Base-by-base conservation (phyloP, 1,140 invertebrate genomes). In the Zaprionus lachaisei region DNA sequence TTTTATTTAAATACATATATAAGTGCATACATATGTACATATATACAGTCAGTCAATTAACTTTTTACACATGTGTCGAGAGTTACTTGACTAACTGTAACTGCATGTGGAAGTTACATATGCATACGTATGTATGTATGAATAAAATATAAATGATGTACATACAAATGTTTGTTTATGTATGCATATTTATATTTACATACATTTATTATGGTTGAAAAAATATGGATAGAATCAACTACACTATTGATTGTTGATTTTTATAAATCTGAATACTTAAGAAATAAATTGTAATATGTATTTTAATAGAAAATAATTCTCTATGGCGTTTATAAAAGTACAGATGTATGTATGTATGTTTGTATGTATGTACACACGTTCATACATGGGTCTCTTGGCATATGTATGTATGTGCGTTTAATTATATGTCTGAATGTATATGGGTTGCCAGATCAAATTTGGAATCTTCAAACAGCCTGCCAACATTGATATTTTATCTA, bases 171-270 rank as follows among this genome's bases (percentile, higher is more conserved):
- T 4, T 37, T 14, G 34, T 47, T 2, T 9, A 47, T 20, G 22
- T 51, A 58, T 58, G 58, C 31, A 57, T 60, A 49, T 70, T 60
- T 51, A 7, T 64, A 64, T 66, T 51, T 62, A 69, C 51, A 75
- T 56, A 44, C 17, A 47, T 47, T 47, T 7, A 47, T 47, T 17
- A 47, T 47, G n/a, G 41, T 20, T 47, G n/a, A 17, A 47, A 47
- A 17, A 47, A 47, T 47, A 47, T 44, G 6, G n/a, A 44, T n/a
- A 6, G n/a, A 17, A 44, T 44, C 41, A 17, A 44, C 41, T 44
- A 44, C 41, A 44, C 41, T 44, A 44, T 44, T 17, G 41, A 44
- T 44, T 44, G n/a, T 47, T 47, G 7, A 9, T 44, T 1, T n/a
- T 17, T 17, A 47, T 47, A 47, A 47, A 47, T 47, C 41, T 17